Base-by-base conservation (phyloP, 2,797 vertebrate species). In the Oceanodroma leucorhoa region DNA sequence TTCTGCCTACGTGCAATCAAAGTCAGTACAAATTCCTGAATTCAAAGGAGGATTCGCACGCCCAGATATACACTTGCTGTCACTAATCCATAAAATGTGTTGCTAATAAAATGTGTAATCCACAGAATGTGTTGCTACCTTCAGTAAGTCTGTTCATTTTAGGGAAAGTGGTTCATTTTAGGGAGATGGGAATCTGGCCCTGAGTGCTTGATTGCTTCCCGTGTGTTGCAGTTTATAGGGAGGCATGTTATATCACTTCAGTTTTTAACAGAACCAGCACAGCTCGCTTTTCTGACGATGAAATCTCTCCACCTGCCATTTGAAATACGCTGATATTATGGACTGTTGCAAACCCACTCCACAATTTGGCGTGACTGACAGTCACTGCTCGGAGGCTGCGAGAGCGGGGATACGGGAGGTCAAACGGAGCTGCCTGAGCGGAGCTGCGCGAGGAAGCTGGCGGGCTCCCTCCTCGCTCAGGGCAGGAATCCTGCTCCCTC, bases 341-440 rank as follows among this genome's bases (percentile, higher is more conserved):
- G 80, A 11, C 73, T 72, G 46, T 26, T 55, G 73, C 58, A 88
- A 89, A 70, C 14, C 51, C 30, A 9, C 73, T 66, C 85, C 6
- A 10, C 48, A 24, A 16, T 19, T 89, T 1, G 0, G 55, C 15
- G 45, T 57, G 55, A 91, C 55, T 87, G 85, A 45, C 73, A 79
- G 90, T 2, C 32, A 3, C 51, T 0, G 0, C 77, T 79, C 0
- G 0, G 83, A 72, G 69, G n/a, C 57, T 55, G 80, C 0, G 1
- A 24, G 65, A 38, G 17, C 1, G 0, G 23, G 65, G 43, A 61
- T 23, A 11, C 0, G 0, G 30, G 48, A 70, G 76, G 77, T 94
- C 85, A 70, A 45, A 70, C 0, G 0, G 51, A 90, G 57, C 53
- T 0, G 2, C 1, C 2, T 75, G 41, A 71, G 53, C 0, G 0